These are phyloP conservation scores for Platyscapa corneri DNA, from an alignment of 1,140 invertebrate species.

Conservation along the genomic window DNA sequence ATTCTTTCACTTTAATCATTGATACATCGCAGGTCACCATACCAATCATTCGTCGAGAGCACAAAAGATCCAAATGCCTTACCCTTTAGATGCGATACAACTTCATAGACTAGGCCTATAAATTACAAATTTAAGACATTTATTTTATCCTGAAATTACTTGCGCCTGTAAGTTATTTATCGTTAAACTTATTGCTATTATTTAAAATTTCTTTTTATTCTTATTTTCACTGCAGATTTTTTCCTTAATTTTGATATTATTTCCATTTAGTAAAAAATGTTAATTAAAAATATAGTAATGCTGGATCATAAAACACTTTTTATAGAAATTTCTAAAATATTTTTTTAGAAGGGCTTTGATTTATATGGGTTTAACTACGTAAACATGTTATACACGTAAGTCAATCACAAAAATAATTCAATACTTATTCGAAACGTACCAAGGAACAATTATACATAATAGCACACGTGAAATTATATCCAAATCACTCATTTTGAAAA, in stretches of 20 bases:
- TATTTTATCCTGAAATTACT: neutral
- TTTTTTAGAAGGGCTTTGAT: too few species aligned
- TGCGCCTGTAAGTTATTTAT: neutral
- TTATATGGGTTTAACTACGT: neutral
- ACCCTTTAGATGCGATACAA: neutral
- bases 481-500: too few species aligned
- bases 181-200: neutral
- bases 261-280: neutral
- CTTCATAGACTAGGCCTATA: neutral
- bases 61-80: neutral
- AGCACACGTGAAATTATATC: too few species aligned
- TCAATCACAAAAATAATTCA: neutral
- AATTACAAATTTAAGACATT: neutral
- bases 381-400: neutral
- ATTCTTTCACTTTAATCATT: neutral
- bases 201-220: neutral
- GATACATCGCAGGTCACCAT: neutral
- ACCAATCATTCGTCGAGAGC: neutral
- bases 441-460: too few species aligned
- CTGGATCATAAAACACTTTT: neutral
- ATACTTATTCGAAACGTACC: neutral
- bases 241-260: neutral
- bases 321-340: neutral
- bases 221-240: neutral
- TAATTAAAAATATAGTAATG: neutral